These are phyloP conservation scores for Danaus plexippus DNA, from an alignment of 1,140 invertebrate species.

Conservation along the genomic window DNA sequence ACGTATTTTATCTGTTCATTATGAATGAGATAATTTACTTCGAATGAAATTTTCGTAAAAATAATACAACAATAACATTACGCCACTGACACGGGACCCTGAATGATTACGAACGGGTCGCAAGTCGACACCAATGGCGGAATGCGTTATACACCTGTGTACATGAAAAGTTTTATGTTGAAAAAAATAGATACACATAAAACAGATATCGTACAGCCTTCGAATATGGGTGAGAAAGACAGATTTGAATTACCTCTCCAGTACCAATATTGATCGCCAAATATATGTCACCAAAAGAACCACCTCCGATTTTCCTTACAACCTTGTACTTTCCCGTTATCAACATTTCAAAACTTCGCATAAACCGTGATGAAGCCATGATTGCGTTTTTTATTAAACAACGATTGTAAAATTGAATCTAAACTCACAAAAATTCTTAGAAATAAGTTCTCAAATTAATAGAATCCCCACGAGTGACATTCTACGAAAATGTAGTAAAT, in stretches of 20 bases:
- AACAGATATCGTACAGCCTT: too few relatives aligned
- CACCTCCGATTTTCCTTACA: slow-evolving; percentile 96
- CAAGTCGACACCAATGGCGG: too few relatives aligned
- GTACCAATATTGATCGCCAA: slow-evolving; percentile 95
- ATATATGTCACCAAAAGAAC: slow-evolving; percentile 99
- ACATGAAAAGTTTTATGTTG: too few relatives aligned
- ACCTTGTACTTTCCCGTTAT: slow-evolving; percentile 94
- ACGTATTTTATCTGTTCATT: too few relatives aligned
- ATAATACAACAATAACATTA: too few relatives aligned
- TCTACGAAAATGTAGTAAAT: slow-evolving; percentile 12
- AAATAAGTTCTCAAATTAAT: slow-evolving; percentile 11
- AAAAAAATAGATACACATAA: too few relatives aligned
- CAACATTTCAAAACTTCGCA: slow-evolving; percentile 19
- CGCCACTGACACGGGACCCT: too few relatives aligned
- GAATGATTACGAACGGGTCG: too few relatives aligned
- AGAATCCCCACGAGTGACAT: slow-evolving; percentile 15
- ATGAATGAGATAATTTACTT: too few relatives aligned
- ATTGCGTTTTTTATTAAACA: slow-evolving; percentile 17
- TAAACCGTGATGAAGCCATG: slow-evolving; percentile 29
- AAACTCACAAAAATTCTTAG: slow-evolving; percentile 11
- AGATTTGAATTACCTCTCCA: slow-evolving; percentile 82
- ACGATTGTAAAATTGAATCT: slow-evolving; percentile 8
- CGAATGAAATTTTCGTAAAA: too few relatives aligned
- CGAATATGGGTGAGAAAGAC: too few relatives aligned
- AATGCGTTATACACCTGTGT: too few relatives aligned